Evolutionary conservation across 2,888 invertebrate genomes (phyloP), one percentile per base, ranked within the genome.

Genomic region (Saturnia pavonia): DNA sequence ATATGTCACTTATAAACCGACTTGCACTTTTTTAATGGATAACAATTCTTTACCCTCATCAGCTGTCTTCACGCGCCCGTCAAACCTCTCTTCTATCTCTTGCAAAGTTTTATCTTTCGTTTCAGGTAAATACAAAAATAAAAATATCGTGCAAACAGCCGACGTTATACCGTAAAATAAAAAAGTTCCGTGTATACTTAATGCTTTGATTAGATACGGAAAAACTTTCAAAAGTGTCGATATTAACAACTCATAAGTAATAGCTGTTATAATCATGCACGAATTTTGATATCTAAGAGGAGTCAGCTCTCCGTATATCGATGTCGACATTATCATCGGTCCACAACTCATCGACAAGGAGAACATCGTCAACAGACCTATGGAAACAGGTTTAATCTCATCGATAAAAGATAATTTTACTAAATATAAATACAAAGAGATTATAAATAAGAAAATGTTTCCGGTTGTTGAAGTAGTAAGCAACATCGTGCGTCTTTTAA

Each of bases 311-410:
- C 77, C 82, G 51, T 74, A 73, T 54, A 84, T 76, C 0, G 80
- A 76, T 0, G 78, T 74, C 0, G 75, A 72, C 11, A 85, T 45
- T n/a, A 85, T 82, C 72, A 83, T 76, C 0, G 85, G 83, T 11
- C 88, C 88, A 67, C 82, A 81, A 70, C 86, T 82, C 22, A 87
- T 80, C 75, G 80, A 74, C 27, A 86, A 34, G 0, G 85, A 85
- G 73, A 78, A 82, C n/a, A 67, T 43, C 16, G 74, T 75, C 27
- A 85, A 69, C 14, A 85, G 70, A 6, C 72, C n/a, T 67, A 85
- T 75, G 0, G 83, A 76, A 0, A 82, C 40, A 11, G 77, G 69
- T 45, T 77, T 78, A 54, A 76, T 84, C 69, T 83, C 83, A 0
- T 42, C 14, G 6, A 85, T 63, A 2, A 82, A 8, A 0, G 66